Conservation (phyloP, 2,113 vertebrate species). For the Nesogale talazaci region DNA sequence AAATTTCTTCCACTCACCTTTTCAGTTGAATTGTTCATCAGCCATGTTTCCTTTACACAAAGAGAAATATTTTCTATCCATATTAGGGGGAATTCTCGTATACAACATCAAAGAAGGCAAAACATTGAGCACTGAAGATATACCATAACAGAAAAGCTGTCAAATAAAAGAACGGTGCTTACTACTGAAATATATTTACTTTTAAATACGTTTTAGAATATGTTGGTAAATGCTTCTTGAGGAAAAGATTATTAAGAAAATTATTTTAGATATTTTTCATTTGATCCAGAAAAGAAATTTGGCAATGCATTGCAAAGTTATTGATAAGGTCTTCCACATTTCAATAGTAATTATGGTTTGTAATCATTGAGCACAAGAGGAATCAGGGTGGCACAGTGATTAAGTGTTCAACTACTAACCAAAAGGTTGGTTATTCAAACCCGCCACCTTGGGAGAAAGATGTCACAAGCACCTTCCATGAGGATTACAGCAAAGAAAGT, state of each 20-base stretch:
- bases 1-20: neutral
- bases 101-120: neutral
- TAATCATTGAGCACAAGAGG: neutral
- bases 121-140: neutral
- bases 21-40: slow-evolving; percentile 8
- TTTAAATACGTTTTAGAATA: neutral
- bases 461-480: neutral
- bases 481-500: neutral
- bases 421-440: neutral
- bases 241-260: neutral
- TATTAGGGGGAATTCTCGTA: neutral
- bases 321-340: neutral
- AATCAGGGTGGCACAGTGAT: neutral
- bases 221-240: neutral
- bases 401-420: neutral
- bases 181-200: neutral
- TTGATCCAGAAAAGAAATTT: neutral
- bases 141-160: neutral
- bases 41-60: neutral
- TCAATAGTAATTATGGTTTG: neutral
- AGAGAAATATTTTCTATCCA: neutral
- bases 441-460: neutral
- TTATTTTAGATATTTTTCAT: neutral
- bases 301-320: neutral
- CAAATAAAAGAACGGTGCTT: neutral